Evolutionary conservation across 2,888 invertebrate genomes (phyloP), one percentile per base, ranked within the genome.

Genomic region (Tortrix viridana): DNA sequence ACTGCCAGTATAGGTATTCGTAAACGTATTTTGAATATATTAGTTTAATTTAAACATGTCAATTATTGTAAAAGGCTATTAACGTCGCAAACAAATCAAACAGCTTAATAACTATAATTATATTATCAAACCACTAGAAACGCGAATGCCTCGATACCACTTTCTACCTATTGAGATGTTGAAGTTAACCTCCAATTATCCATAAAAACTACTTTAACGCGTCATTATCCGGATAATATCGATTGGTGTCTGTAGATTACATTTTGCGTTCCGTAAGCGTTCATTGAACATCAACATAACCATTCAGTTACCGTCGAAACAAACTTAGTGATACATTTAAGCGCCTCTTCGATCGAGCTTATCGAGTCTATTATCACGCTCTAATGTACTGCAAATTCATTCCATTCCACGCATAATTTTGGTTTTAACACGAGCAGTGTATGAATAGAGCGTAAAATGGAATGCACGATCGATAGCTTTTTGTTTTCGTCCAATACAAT

Each of bases 121-220:
- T 60, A 48, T 55, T 48, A 54, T 62, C 32, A 49, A 38, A 46
- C 48, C 53, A 38, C 46, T 48, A 55, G 54, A 60, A 54, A 64
- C 71, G 70, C 65, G 37, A 61, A 69, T 52, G 18, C 41, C 47
- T 50, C 32, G 12, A 41, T 7, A 65, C 65, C 61, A 68, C 73
- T 74, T 71, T 75, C 79, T 71, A 74, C 72, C 67, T 70, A 77
- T 71, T 72, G 69, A 71, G 74, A 75, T 75, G 71, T 73, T 71
- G 72, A 16, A 60, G 41, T 67, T 66, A 70, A 67, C 70, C 61
- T 65, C 65, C 73, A 77, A 78, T 80, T 77, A 79, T 69, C 60
- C 65, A 67, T 72, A 73, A 74, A 73, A 76, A 74, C 67, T 74
- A 71, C 69, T 61, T 58, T 56, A 66, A 66, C 69, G 59, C 49